These are phyloP conservation scores for Hyaena hyaena DNA, from an alignment of 2,113 vertebrate genomes.

Conservation along the genomic window DNA sequence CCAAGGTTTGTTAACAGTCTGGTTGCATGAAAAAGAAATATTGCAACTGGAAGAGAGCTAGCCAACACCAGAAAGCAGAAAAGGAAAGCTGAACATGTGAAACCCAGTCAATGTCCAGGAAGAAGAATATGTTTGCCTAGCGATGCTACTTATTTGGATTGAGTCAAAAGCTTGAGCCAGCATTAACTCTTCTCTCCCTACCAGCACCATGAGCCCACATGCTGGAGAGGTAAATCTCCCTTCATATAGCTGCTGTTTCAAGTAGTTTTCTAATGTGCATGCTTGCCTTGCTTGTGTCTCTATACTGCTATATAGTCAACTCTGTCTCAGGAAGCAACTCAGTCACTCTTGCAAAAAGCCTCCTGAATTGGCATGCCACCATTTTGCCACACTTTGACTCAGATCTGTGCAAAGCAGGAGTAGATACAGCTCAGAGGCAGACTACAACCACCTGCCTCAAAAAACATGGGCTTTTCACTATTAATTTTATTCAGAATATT, in stretches of 20 bases:
- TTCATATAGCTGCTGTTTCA: background rate
- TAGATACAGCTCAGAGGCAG: background rate
- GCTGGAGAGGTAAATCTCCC: background rate
- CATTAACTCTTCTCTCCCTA: background rate
- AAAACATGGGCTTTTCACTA: background rate
- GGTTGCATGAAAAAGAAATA: background rate
- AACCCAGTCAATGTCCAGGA: background rate
- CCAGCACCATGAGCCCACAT: background rate
- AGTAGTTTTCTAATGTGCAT: background rate
- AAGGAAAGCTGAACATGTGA: background rate
- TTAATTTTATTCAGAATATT: background rate
- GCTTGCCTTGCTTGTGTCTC: background rate
- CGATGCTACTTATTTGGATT: background rate
- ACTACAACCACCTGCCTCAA: background rate
- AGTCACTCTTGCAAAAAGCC: background rate
- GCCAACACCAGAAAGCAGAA: background rate
- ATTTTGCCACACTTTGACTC: background rate
- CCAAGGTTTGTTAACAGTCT: background rate
- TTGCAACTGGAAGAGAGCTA: background rate
- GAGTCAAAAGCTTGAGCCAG: background rate
- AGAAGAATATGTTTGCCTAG: background rate
- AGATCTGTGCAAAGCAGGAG: background rate
- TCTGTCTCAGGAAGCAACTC: background rate
- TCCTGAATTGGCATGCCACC: background rate
- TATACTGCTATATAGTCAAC: background rate